Conservation (phyloP, 2,888 invertebrate genomes). For the Agrotis clavis region DNA sequence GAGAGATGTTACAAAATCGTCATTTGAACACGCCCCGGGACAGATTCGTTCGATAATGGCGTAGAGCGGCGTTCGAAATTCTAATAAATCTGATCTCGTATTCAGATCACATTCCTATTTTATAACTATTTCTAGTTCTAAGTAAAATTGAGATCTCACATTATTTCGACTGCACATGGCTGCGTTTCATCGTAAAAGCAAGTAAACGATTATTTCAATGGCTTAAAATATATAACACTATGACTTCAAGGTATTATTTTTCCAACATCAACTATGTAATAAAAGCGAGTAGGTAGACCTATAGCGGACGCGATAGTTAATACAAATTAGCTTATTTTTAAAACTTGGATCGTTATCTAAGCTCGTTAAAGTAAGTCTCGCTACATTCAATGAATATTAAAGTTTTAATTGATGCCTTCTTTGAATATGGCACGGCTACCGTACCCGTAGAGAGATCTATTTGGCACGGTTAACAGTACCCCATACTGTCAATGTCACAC, state of each 20-base stretch:
- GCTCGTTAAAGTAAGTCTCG: constrained; percentile 59
- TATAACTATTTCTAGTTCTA: constrained; percentile 13
- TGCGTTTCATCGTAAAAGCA: constrained; percentile 9
- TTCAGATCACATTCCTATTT: constrained; percentile 29
- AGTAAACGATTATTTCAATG: constrained; percentile 14
- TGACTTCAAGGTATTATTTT: constrained; percentile 32
- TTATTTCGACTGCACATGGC: not conserved
- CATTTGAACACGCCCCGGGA: constrained; percentile 22
- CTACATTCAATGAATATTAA: constrained; percentile 83
- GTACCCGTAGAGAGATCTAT: constrained; percentile 71
- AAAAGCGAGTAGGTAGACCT: constrained; percentile 40
- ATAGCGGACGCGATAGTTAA: constrained; percentile 46
- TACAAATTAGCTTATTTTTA: constrained; percentile 66
- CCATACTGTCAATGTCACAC: constrained; percentile 77
- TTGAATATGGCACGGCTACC: constrained; percentile 69
- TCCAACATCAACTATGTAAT: constrained; percentile 23
- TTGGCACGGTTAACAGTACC: constrained; percentile 84
- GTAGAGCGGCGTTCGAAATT: constrained; percentile 30
- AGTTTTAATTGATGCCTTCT: constrained; percentile 82
- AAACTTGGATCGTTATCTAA: constrained; percentile 60
- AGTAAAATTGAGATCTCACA: not conserved
- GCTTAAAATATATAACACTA: not conserved
- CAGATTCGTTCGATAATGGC: constrained; percentile 27
- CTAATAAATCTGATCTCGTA: constrained; percentile 24
- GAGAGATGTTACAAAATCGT: constrained; percentile 38